Conservation (phyloP, 2,113 vertebrate genomes). For the Pithys albifrons region DNA sequence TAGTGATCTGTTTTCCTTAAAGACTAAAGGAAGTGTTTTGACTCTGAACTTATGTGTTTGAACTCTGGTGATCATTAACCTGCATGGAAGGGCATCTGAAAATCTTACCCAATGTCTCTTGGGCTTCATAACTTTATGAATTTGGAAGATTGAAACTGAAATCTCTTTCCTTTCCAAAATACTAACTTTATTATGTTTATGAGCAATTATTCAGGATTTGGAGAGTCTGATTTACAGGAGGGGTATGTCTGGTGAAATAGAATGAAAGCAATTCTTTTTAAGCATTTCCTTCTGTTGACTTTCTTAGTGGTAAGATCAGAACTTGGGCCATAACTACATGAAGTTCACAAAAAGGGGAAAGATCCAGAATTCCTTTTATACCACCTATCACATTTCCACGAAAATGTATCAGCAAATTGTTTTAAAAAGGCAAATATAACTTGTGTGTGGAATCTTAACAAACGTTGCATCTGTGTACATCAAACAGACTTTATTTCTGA, state of each 20-base stretch:
- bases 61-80: not conserved
- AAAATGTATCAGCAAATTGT: not conserved
- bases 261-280: not conserved
- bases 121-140: not conserved
- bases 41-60: not conserved
- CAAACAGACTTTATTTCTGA: not conserved
- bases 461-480: not conserved
- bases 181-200: not conserved
- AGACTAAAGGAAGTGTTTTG: not conserved
- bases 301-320: not conserved
- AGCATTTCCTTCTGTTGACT: not conserved
- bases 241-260: not conserved
- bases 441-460: not conserved
- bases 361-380: not conserved
- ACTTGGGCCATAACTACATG: not conserved
- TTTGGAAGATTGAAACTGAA: not conserved
- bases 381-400: not conserved
- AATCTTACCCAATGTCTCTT: not conserved
- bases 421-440: not conserved
- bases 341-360: not conserved
- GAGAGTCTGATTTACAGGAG: not conserved
- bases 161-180: not conserved
- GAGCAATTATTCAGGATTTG: not conserved
- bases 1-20: not conserved
- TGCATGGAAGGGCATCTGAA: not conserved